Evolutionary conservation across 2,888 invertebrate genomes (phyloP).

Genomic region (Apodemia duryi): DNA sequence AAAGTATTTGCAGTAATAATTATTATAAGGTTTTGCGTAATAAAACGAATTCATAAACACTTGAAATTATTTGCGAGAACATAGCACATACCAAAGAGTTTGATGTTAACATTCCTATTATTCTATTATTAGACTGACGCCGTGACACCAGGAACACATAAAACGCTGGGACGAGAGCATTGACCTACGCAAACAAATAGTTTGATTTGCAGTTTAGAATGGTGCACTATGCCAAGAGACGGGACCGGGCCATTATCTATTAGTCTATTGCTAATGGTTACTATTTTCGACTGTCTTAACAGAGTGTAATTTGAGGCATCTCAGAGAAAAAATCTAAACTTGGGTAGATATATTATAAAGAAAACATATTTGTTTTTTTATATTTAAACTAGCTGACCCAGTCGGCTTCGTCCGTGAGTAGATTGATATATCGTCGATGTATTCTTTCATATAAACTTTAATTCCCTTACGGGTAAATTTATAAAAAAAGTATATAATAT

Average conservation of each 20-base stretch:
- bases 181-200: slow-evolving; percentile 73
- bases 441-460: too few species aligned
- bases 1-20: too few species aligned
- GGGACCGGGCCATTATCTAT: slow-evolving; percentile 5
- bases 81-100: slow-evolving; percentile 59
- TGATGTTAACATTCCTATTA: slow-evolving; percentile 69
- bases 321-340: not conserved
- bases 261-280: slow-evolving; percentile 7
- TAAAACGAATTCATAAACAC: slow-evolving; percentile 24
- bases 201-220: slow-evolving; percentile 73
- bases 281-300: not conserved
- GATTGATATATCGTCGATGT: too few species aligned
- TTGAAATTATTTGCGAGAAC: slow-evolving; percentile 49
- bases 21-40: too few species aligned
- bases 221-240: slow-evolving; percentile 69
- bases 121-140: slow-evolving; percentile 74
- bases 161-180: slow-evolving; percentile 62
- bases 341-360: too few species aligned
- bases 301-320: not conserved
- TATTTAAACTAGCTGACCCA: too few species aligned
- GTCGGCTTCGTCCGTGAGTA: too few species aligned
- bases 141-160: slow-evolving; percentile 77
- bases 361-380: not conserved
- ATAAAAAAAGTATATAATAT: too few species aligned
- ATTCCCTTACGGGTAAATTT: too few species aligned